Evolutionary conservation across 2,113 vertebrate species (phyloP).

Genomic region (Callaeas wilsoni): DNA sequence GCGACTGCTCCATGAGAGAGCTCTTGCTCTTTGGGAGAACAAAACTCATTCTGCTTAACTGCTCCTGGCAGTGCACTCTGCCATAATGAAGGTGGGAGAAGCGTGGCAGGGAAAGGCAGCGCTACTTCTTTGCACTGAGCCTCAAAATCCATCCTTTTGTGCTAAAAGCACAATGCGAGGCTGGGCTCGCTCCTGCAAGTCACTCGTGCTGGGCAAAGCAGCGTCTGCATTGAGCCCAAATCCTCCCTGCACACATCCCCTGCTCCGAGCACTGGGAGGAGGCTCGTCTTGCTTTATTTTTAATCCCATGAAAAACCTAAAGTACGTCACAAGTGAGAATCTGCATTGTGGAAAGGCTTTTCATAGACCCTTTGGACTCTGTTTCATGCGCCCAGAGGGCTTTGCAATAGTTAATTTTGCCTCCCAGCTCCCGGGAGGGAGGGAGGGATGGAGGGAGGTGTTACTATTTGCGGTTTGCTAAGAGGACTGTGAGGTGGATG

Average conservation of each 20-base stretch:
- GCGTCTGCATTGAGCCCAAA: background rate
- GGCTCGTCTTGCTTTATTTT: background rate
- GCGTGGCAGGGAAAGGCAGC: background rate
- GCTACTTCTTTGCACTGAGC: background rate
- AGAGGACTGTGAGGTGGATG: constrained; percentile 6
- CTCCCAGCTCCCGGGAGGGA: background rate
- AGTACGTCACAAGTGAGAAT: background rate
- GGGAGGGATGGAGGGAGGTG: constrained; percentile 2
- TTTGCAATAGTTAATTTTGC: constrained; percentile 10
- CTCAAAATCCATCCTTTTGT: background rate
- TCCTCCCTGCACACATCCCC: background rate
- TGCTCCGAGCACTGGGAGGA: accelerated
- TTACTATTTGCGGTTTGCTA: constrained; percentile 35
- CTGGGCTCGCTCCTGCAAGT: background rate
- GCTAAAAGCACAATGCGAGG: background rate
- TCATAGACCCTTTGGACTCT: background rate
- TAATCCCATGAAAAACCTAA: background rate
- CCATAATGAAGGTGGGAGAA: background rate
- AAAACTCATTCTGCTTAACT: background rate
- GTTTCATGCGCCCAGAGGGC: background rate
- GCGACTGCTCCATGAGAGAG: background rate
- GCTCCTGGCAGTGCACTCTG: background rate
- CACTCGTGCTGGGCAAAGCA: background rate
- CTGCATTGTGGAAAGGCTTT: background rate
- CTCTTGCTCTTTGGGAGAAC: background rate